Base-by-base conservation (phyloP, 2,888 invertebrate species). In the Aspidiotus rigidus region DNA sequence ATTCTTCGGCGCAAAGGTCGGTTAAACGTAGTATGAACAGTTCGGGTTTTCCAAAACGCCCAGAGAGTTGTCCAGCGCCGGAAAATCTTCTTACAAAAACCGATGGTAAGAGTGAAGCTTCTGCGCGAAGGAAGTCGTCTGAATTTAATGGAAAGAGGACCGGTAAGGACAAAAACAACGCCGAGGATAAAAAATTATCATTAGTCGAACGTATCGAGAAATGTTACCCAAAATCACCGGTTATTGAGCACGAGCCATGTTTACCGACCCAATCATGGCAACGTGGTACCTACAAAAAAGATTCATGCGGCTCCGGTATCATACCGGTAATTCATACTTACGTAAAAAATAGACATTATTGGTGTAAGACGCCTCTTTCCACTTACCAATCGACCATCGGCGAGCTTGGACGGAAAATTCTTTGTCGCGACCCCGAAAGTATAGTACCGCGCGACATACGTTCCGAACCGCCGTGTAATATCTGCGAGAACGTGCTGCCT, bases 381-480 rank as follows among this genome's bases (percentile, higher is more conserved):
- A 59, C 44, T 57, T 66, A 66, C 39, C 66, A 66, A 49, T 41
- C 66, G 44, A 66, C 66, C 49, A 66, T 66, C 66, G 66, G 66
- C 49, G 66, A 66, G 17, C 39, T 66, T 41, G 66, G 57, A 16
- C 42, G 57, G 10, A 41, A 66, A 39, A 17, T 66, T 17, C 44
- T 66, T 28, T 66, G 66, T 44, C 44, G 66, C 49, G 66, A 64
- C 6, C 28, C 28, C 28, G 28, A 64, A n/a, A 39, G 59, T 44
- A 28, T 59, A 28, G 49, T 66, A 8, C 49, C 57, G 11, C 42
- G 66, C 57, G 57, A 66, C 44, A 44, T 66, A 28, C 40, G 17
- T 13, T 28, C 66, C 1, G 66, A 10, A 7, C 66, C 66, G 42
- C 66, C 66, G 44, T 66, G 66, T 39, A 59, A 57, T 17, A n/a